Conservation (phyloP, 2,888 invertebrate species). For the Himalopsyche japonica region DNA sequence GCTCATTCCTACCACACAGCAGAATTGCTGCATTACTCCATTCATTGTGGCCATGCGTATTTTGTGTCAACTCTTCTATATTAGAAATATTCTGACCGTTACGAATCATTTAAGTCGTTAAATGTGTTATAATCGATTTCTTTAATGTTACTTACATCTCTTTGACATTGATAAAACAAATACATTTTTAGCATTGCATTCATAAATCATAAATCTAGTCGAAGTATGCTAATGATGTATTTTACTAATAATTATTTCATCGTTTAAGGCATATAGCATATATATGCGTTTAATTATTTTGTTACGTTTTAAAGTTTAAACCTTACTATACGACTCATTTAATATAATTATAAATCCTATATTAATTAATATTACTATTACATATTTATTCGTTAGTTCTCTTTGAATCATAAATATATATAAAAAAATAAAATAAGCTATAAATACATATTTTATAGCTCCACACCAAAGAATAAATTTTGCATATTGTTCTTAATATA, state of each 20-base stretch:
- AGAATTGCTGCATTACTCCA: too few relatives aligned
- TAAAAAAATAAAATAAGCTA: background rate
- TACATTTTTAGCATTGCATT: background rate
- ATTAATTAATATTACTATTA: background rate
- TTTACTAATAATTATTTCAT: background rate
- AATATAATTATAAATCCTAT: background rate
- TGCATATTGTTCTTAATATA: background rate
- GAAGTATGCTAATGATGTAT: slow-evolving; percentile 19
- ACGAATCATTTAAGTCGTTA: too few relatives aligned
- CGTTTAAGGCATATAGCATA: background rate
- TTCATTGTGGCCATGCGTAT: too few relatives aligned
- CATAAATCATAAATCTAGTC: slow-evolving; percentile 22
- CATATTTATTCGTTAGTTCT: background rate
- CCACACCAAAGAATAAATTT: background rate
- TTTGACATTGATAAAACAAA: too few relatives aligned
- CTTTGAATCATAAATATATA: background rate
- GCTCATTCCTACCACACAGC: too few relatives aligned
- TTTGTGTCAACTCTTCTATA: too few relatives aligned
- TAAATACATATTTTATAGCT: background rate
- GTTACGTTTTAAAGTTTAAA: background rate
- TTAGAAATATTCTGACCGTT: too few relatives aligned
- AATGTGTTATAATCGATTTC: too few relatives aligned
- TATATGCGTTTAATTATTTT: background rate
- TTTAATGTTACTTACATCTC: too few relatives aligned
- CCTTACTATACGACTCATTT: background rate